phyloP scores from a whole-genome alignment of 2,888 invertebrate genomes.

The Mesoligia furuncula region DNA sequence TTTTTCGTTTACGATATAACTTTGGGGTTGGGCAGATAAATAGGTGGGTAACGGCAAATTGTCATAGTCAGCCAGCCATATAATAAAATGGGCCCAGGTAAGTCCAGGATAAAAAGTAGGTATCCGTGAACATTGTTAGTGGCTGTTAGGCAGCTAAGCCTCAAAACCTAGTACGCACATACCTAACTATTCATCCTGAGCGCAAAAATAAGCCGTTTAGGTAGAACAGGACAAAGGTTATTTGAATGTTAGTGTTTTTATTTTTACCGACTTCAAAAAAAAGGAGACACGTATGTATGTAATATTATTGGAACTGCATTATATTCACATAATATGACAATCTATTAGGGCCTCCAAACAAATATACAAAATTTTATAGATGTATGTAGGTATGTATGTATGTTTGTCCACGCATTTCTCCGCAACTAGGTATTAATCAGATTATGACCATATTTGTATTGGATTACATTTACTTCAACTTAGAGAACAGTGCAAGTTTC shows the following conservation, averaged over 20 bases:
- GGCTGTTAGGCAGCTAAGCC: not conserved
- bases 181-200: not conserved
- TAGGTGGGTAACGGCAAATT: not conserved
- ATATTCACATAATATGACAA: too few species aligned
- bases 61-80: not conserved
- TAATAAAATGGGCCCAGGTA: conserved; percentile 1
- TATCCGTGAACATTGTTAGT: conserved; percentile 27
- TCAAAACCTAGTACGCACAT: not conserved
- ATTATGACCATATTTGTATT: too few species aligned
- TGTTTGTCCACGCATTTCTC: too few species aligned
- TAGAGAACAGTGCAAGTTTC: too few species aligned
- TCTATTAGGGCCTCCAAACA: too few species aligned
- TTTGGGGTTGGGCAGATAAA: conserved; percentile 2
- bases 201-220: conserved; percentile 30
- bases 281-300: too few species aligned
- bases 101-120: conserved; percentile 10
- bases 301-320: too few species aligned
- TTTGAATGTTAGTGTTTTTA: not conserved
- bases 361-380: too few species aligned
- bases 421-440: too few species aligned
- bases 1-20: not conserved
- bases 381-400: too few species aligned
- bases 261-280: not conserved
- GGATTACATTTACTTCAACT: too few species aligned
- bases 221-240: not conserved